Conservation (phyloP, 2,797 vertebrate species). For the Carcharodon carcharias region DNA sequence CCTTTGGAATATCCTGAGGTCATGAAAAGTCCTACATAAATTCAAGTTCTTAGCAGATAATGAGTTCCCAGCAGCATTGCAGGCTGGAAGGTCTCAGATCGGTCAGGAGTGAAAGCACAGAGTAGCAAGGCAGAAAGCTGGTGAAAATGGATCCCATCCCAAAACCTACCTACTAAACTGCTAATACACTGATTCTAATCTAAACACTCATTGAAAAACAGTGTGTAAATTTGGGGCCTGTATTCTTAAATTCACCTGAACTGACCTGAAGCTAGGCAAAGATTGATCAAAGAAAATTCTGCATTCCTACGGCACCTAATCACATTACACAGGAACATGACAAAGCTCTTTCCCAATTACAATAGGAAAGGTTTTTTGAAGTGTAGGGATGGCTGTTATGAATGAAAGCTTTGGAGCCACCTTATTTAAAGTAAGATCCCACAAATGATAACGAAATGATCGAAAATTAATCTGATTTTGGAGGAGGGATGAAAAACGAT, state of each 20-base stretch:
- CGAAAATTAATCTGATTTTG: not conserved
- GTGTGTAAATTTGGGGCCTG: not conserved
- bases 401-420: not conserved
- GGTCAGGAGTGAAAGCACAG: not conserved
- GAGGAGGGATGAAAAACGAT: not conserved
- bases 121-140: not conserved
- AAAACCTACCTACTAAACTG: not conserved
- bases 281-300: not conserved
- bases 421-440: not conserved
- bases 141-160: not conserved
- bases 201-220: not conserved
- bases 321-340: not conserved
- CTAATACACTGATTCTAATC: not conserved
- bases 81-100: not conserved
- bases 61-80: not conserved
- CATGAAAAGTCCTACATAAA: not conserved
- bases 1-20: not conserved
- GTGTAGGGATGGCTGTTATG: not conserved
- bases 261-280: not conserved
- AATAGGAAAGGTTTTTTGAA: not conserved
- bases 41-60: not conserved
- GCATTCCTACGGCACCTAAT: not conserved
- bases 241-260: not conserved
- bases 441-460: not conserved
- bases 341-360: not conserved